These are phyloP conservation scores for Cinclus cinclus DNA, from an alignment of 2,113 vertebrate species.

Conservation along the genomic window DNA sequence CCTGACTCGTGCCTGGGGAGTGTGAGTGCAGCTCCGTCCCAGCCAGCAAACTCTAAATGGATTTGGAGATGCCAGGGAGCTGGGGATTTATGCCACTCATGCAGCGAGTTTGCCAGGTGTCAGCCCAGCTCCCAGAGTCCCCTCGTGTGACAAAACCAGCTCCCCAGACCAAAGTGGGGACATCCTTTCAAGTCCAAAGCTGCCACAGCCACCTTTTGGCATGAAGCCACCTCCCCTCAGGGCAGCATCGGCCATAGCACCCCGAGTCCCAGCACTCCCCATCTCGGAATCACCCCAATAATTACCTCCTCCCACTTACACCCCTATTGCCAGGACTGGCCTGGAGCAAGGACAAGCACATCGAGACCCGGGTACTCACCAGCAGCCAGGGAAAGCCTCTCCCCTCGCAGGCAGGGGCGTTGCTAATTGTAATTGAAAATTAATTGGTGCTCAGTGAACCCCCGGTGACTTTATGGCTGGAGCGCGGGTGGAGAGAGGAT, in stretches of 20 bases:
- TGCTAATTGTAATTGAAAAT: neutral
- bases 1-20: rapidly evolving
- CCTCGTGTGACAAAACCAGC: neutral
- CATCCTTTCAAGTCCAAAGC: neutral
- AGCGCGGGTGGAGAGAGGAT: neutral
- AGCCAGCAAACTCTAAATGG: neutral
- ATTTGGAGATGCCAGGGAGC: neutral
- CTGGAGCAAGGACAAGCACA: neutral
- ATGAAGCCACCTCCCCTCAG: rapidly evolving
- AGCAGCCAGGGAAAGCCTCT: constrained; percentile 4
- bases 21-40: neutral
- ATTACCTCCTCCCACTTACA: neutral
- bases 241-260: rapidly evolving
- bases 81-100: neutral
- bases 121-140: neutral
- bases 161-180: neutral
- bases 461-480: neutral
- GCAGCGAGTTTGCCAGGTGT: neutral
- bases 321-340: neutral
- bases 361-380: constrained; percentile 67
- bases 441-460: neutral
- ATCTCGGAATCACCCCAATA: neutral
- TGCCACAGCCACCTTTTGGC: neutral
- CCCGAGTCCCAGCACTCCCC: rapidly evolving
- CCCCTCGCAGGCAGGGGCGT: neutral